Evolutionary conservation across 1,140 invertebrate genomes (phyloP), one percentile per base, ranked within the genome.

Genomic region (Drosophila kohkoa): DNA sequence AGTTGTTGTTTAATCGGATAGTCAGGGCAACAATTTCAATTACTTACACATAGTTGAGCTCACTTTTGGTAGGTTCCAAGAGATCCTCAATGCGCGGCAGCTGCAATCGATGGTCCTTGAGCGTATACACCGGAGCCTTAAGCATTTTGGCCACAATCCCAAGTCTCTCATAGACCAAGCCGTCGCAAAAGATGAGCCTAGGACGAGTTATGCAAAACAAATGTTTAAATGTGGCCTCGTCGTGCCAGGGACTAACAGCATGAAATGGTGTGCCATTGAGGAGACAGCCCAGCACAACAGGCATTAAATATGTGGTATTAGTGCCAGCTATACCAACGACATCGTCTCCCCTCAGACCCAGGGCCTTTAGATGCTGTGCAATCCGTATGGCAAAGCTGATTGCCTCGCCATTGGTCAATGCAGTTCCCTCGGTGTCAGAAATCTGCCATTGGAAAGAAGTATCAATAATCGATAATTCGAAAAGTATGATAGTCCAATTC

Each of bases 201-300:
- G 92, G 92, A 8, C 91, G 77, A 4, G 91, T 92, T 13, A 80
- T 81, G 45, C 74, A 81, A 30, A 92, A 92, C 20, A 92, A 75
- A 55, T 92, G 79, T 63, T 91, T 90, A 20, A 92, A 78, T 1
- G 91, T 92, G 25, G 55, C 81, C 76, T 87, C 83, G 13, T 87
- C 83, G 7, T 87, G 83, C 83, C 83, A 87, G 10, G 83, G 83
- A 51, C 86, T 85, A 15, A 91, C 78, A 0, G 91, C 85, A 62
- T 92, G 91, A 1, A 92, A 91, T 8, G 91, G 91, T 0, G 90
- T 91, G 7, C 91, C 89, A 28, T 92, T 92, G n/a, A 92, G 74
- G 0, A 92, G 66, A 32, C 91, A 92, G 3, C 82, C 91, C 15
- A 92, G 64, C 8, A 92, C 86, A 6, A 92, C 71, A 0, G 91